Base-by-base conservation (phyloP, 2,113 vertebrate species). In the Austrofundulus limnaeus region DNA sequence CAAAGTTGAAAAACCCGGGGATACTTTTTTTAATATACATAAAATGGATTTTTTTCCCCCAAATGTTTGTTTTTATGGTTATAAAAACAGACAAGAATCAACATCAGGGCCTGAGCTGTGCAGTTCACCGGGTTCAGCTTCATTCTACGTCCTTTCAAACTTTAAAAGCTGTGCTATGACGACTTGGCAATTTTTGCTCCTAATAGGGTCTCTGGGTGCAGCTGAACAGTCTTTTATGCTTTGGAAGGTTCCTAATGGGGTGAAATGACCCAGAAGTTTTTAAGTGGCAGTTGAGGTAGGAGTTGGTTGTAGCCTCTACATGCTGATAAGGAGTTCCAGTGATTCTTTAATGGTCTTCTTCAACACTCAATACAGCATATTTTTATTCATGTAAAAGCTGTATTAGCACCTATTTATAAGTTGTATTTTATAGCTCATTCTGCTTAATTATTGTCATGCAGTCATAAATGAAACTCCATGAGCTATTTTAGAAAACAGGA, bases 1-100 rank as follows among this genome's bases (percentile, higher is more conserved):
- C 61, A 23, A 84, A 86, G 62, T 80, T 80, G 81, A 81, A 67
- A 71, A 11, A 11, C 25, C 20, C 34, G 34, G 53, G 55, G 74
- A 28, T 13, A 54, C 23, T 21, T 45, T 72, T 55, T n/a, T n/a
- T n/a, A n/a, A n/a, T n/a, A n/a, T n/a, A n/a, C n/a, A n/a, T n/a
- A n/a, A n/a, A n/a, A n/a, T n/a, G n/a, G n/a, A n/a, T n/a, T n/a
- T n/a, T n/a, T n/a, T n/a, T n/a, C n/a, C n/a, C n/a, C n/a, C 76
- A 28, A 28, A 7, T 43, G 11, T 41, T 28, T 16, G 31, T 56
- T 58, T 64, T 61, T 61, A 51, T 28, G 23, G 31, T 68, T 4
- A 59, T 46, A 56, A 59, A 81, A 51, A 23, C 28, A 23, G 72
- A 57, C 61, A 39, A 59, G 46, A 70, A n/a, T 37, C 62, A 16